A percentile compares a stretch with the other conserved stretches of the same genome.
Evolutionary conservation across 2,888 invertebrate species (phyloP).

Genomic region (Prosapia bicincta): DNA sequence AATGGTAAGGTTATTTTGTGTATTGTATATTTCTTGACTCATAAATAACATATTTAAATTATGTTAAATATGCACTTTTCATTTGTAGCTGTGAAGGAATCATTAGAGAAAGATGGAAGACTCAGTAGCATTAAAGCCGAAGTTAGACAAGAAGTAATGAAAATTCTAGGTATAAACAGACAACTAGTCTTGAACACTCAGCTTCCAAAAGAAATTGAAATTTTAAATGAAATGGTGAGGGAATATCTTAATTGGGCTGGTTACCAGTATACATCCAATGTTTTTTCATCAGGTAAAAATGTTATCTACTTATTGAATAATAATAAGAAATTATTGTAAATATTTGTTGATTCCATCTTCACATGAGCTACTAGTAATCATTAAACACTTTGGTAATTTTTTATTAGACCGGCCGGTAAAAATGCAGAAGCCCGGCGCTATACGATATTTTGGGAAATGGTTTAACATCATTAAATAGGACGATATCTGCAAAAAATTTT

Average conservation of each 20-base stretch:
- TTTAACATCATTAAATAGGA: no score
- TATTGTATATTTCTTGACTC: no score
- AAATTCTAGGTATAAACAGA: constrained; percentile 23
- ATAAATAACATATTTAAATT: no score
- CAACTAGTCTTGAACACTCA: constrained; percentile 27
- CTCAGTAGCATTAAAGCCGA: constrained; percentile 28
- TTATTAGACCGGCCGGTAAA: no score
- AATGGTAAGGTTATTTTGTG: background rate
- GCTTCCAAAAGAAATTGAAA: constrained; percentile 32
- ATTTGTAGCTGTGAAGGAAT: background rate
- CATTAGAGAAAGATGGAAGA: background rate
- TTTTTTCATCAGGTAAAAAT: constrained; percentile 51
- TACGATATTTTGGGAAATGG: no score
- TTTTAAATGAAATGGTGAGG: constrained; percentile 62
- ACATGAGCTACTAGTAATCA: no score
- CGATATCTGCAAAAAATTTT: no score
- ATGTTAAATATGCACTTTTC: background rate
- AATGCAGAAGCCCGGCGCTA: no score
- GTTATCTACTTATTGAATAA: background rate
- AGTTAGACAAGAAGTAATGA: constrained; percentile 29
- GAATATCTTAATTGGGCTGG: constrained; percentile 71
- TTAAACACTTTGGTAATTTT: no score
- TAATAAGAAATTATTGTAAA: no score
- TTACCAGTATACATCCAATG: constrained; percentile 59
- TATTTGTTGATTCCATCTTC: no score